Evolutionary conservation across 2,113 vertebrate species (phyloP).

Genomic region (Dolichotis patagonum): DNA sequence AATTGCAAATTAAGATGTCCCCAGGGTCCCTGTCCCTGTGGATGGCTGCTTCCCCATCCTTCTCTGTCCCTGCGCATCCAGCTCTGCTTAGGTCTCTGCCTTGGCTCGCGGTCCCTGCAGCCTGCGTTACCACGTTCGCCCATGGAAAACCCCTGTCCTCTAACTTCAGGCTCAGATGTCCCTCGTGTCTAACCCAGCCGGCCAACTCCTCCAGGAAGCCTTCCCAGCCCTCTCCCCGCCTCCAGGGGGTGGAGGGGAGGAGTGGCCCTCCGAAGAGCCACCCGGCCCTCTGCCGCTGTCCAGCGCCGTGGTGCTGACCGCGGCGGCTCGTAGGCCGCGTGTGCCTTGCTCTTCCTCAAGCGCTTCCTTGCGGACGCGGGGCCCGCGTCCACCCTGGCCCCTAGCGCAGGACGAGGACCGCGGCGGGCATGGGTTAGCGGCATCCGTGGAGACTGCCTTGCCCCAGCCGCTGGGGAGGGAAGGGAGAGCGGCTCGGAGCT

Average conservation of each 20-base stretch:
- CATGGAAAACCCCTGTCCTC: background rate
- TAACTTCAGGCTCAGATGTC: background rate
- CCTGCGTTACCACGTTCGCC: background rate
- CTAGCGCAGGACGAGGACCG: background rate
- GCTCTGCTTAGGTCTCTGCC: background rate
- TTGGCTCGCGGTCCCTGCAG: background rate
- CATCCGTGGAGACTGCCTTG: background rate
- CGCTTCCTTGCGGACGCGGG: background rate
- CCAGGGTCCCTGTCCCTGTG: background rate
- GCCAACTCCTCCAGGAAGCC: background rate
- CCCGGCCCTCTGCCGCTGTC: constrained; percentile 60
- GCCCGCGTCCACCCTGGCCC: background rate
- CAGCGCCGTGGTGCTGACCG: constrained; percentile 76
- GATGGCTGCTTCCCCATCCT: background rate
- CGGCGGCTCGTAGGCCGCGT: background rate
- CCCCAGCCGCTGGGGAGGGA: background rate
- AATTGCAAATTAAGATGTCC: background rate
- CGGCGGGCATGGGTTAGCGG: background rate
- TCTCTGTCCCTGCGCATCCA: background rate
- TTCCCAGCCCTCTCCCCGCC: background rate
- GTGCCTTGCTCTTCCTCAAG: background rate
- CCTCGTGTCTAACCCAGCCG: background rate
- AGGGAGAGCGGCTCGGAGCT: background rate
- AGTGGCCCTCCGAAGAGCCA: background rate
- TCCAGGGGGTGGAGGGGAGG: background rate